Conservation (phyloP, 1,140 invertebrate genomes). For the Protaetia brevitarsis region DNA sequence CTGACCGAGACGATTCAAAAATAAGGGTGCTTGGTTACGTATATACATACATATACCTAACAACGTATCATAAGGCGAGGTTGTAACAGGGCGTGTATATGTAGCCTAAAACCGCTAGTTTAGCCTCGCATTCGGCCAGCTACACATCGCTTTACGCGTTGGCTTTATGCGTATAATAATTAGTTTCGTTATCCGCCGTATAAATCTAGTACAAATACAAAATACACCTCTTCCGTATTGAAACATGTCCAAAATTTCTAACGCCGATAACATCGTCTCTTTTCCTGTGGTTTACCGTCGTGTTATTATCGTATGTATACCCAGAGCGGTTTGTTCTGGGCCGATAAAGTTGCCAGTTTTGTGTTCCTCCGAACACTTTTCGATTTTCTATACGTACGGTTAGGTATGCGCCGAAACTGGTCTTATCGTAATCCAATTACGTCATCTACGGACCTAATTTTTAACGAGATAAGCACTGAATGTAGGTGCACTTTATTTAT, state of each 20-base stretch:
- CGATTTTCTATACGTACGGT: background rate
- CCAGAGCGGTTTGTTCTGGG: background rate
- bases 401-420: background rate
- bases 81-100: background rate
- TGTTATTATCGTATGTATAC: background rate
- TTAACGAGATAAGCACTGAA: no score
- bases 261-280: slow-evolving; percentile 7
- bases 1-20: slow-evolving; percentile 9
- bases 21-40: background rate
- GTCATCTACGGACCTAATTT: no score
- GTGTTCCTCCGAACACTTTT: background rate
- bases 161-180: slow-evolving; percentile 2
- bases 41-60: no score
- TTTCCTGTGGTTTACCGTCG: slow-evolving; percentile 1
- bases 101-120: background rate
- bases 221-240: background rate
- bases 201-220: background rate
- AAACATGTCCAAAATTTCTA: slow-evolving; percentile 1
- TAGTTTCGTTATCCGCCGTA: background rate
- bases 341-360: background rate
- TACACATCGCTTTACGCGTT: background rate
- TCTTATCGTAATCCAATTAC: background rate
- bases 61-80: no score
- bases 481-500: no score
- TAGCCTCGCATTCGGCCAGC: background rate